phyloP scores from a whole-genome alignment of 1,140 invertebrate species.

The Metopolophium dirhodum region DNA sequence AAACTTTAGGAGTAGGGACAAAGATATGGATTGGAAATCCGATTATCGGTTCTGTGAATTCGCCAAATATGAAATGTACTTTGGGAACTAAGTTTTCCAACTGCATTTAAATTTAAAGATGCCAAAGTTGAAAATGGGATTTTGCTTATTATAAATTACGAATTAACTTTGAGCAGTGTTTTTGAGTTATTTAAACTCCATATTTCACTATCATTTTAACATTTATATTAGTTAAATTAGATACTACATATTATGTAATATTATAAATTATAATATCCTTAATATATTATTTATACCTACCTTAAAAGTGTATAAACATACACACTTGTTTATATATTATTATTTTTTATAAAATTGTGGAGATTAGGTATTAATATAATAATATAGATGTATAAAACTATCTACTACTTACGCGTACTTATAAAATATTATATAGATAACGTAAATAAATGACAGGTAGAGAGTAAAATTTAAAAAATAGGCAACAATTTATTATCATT shows the following conservation, averaged over 20 bases:
- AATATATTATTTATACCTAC: too few species aligned
- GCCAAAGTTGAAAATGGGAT: background rate
- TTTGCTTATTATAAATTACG: background rate
- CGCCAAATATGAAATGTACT: background rate
- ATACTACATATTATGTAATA: background rate
- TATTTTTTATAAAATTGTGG: too few species aligned
- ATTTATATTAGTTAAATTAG: background rate
- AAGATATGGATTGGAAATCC: background rate
- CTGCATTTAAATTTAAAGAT: background rate
- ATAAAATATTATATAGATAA: too few species aligned
- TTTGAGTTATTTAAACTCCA: background rate
- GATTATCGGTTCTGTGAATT: slow-evolving; percentile 16
- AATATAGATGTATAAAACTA: too few species aligned
- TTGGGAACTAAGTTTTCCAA: background rate
- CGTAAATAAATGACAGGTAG: too few species aligned
- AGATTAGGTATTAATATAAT: too few species aligned
- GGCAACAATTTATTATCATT: too few species aligned
- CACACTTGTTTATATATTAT: too few species aligned
- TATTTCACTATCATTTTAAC: background rate
- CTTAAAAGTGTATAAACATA: too few species aligned
- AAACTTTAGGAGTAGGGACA: background rate
- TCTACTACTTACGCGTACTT: too few species aligned
- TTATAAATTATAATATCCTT: background rate
- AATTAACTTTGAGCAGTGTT: background rate
- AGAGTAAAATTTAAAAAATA: too few species aligned